These are phyloP conservation scores for Drosophila putrida DNA, from an alignment of 2,888 invertebrate species.

Conservation along the genomic window DNA sequence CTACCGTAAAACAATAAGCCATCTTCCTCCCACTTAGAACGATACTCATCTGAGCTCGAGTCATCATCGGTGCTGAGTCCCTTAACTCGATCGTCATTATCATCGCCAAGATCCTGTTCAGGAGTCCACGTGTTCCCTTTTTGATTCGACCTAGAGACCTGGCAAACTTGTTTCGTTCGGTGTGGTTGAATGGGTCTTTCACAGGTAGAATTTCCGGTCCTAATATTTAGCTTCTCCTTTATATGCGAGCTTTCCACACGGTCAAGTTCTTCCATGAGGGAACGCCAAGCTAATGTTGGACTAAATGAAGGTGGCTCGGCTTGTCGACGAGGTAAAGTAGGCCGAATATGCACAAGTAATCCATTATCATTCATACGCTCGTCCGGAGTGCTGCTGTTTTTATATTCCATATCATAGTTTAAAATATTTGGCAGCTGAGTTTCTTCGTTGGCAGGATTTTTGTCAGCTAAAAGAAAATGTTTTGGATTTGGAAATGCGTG, in stretches of 20 bases:
- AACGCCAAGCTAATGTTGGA: constrained; percentile 93
- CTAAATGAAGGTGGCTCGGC: constrained; percentile 92
- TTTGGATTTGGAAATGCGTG: background rate
- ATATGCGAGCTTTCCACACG: constrained; percentile 30
- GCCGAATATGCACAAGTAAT: constrained; percentile 90
- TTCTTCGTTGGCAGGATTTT: constrained; percentile 20
- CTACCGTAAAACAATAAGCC: constrained; percentile 56
- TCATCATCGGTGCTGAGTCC: constrained; percentile 55
- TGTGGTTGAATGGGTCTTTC: constrained; percentile 58
- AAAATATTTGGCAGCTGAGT: constrained; percentile 79
- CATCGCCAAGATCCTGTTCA: constrained; percentile 93
- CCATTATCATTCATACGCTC: constrained; percentile 86
- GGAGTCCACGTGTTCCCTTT: constrained; percentile 90
- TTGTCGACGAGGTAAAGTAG: constrained; percentile 92
- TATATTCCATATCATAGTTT: constrained; percentile 87
- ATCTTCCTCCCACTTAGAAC: constrained; percentile 54
- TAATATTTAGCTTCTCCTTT: constrained; percentile 19
- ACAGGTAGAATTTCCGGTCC: background rate
- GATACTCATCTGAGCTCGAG: constrained; percentile 81
- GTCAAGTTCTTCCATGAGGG: constrained; percentile 85
- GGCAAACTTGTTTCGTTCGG: constrained; percentile 32
- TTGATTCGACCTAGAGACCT: constrained; percentile 19
- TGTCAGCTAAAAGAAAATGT: constrained; percentile 17
- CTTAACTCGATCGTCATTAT: constrained; percentile 78
- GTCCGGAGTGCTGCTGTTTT: constrained; percentile 79